Conservation (phyloP, 1,140 invertebrate genomes). For the Monochamus saltuarius region DNA sequence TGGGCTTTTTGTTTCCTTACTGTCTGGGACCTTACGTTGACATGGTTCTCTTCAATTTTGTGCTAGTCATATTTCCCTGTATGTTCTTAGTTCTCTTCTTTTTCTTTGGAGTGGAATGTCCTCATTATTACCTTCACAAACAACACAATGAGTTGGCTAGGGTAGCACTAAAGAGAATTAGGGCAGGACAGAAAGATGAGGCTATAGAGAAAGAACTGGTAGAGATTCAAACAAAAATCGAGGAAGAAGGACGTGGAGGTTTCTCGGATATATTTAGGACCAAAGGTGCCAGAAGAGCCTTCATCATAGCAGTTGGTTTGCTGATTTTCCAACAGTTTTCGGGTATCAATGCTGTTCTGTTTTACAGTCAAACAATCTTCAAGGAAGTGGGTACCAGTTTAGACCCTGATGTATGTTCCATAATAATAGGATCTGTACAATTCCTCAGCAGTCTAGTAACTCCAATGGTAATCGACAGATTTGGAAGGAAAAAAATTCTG, state of each 20-base stretch:
- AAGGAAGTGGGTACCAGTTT: constrained; percentile 60
- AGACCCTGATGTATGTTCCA: constrained; percentile 64
- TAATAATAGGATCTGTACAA: constrained; percentile 75
- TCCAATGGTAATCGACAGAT: constrained; percentile 70
- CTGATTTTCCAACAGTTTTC: constrained; percentile 75
- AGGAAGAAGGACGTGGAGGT: constrained; percentile 47
- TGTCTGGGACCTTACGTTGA: constrained; percentile 59
- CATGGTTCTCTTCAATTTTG: constrained; percentile 58
- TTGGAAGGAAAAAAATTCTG: constrained; percentile 71
- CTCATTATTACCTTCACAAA: constrained; percentile 66
- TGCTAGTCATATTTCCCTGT: constrained; percentile 53
- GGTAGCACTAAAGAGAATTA: constrained; percentile 61
- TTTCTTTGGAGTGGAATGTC: constrained; percentile 67
- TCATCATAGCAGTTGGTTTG: constrained; percentile 69
- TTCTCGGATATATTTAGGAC: constrained; percentile 59
- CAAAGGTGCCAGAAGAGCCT: constrained; percentile 60
- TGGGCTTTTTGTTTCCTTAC: constrained; percentile 53
- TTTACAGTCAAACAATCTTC: constrained; percentile 76
- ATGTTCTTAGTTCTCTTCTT: constrained; percentile 57
- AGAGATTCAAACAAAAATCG: constrained; percentile 26
- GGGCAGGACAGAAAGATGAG: constrained; percentile 55
- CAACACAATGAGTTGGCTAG: constrained; percentile 62
- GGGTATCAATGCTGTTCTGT: constrained; percentile 81
- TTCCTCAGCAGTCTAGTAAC: constrained; percentile 67
- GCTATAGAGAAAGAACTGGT: constrained; percentile 50